Evolutionary conservation across 2,113 vertebrate species (phyloP), one percentile per base, ranked within the genome.

Genomic region (zebrafish (Danio rerio)): DNA sequence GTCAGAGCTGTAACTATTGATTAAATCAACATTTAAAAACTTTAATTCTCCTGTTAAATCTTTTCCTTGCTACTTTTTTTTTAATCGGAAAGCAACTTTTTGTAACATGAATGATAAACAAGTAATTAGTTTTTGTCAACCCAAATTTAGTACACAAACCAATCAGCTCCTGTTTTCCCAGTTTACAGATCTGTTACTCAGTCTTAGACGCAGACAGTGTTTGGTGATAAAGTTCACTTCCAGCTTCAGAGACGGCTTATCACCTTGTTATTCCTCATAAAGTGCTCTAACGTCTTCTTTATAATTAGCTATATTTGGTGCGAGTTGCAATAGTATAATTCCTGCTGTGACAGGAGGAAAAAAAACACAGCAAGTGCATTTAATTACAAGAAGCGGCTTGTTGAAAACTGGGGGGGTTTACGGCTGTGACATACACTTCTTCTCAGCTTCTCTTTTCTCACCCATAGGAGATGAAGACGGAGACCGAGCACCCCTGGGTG

Each of bases 371-470:
- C 53, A 11, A 71, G 71, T 75, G 63, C 81, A 73, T 86, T 62
- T 89, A 85, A 90, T 80, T 89, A 89, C 84, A 80, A 84, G 86
- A 86, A 85, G 70, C 79, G 83, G 69, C 61, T 20, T 82, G 84
- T 88, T 89, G 75, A 73, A 85, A 86, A 89, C 82, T n/a, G 13
- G 12, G 12, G 9, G 77, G 84, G 84, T 89, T 90, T 69, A 82
- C 72, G 89, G 89, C 84, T 83, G 50, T 43, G 84, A 85, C 78
- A 87, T 70, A 86, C 86, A 86, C 83, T 58, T 82, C 59, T 89
- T 91, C 86, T 90, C 89, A 81, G 81, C 82, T 84, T 85, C 75
- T 58, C 62, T 49, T 74, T 92, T 92, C 90, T 91, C 93, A 92
- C 92, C 90, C 91, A 90, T 86, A 90, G 83, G 81, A 87, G 91